Percentiles rank a stretch among this genome's conserved stretches.
These are phyloP conservation scores for Drosophila dives DNA, from an alignment of 2,888 invertebrate species.

Conservation along the genomic window DNA sequence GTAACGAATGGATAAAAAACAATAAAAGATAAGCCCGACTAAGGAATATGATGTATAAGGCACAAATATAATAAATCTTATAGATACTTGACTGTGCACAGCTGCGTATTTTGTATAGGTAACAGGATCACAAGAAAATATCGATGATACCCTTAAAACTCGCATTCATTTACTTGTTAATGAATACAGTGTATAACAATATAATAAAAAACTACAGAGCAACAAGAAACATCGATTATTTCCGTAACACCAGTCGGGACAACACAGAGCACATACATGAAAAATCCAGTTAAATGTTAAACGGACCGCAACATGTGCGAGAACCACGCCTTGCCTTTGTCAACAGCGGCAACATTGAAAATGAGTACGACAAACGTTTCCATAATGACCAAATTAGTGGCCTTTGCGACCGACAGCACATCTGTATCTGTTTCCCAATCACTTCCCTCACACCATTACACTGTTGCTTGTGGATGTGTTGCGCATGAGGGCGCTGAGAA, in stretches of 20 bases:
- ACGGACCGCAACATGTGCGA: conserved; percentile 69
- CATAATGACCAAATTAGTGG: conserved; percentile 75
- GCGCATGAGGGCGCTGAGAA: conserved; percentile 7
- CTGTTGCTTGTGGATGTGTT: neutral
- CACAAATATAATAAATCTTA: neutral
- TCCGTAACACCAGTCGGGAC: neutral
- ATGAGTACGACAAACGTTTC: conserved; percentile 35
- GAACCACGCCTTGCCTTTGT: conserved; percentile 23
- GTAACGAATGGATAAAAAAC: neutral
- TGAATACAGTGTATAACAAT: neutral
- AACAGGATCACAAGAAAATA: neutral
- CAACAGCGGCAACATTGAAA: conserved; percentile 9
- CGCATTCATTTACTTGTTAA: neutral
- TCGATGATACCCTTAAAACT: neutral
- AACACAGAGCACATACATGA: conserved; percentile 3
- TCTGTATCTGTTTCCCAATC: conserved; percentile 3
- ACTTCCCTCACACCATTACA: neutral
- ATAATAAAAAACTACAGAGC: neutral
- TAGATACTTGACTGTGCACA: neutral
- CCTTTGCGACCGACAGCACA: conserved; percentile 40
- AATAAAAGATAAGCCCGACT: neutral
- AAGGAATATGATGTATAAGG: neutral
- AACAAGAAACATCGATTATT: neutral
- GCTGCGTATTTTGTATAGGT: neutral
- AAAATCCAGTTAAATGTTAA: conserved; percentile 66